Percentiles rank a stretch among this genome's conserved stretches.
Conservation (phyloP, 2,113 vertebrate genomes). For the Apistogramma diplotaenia region DNA sequence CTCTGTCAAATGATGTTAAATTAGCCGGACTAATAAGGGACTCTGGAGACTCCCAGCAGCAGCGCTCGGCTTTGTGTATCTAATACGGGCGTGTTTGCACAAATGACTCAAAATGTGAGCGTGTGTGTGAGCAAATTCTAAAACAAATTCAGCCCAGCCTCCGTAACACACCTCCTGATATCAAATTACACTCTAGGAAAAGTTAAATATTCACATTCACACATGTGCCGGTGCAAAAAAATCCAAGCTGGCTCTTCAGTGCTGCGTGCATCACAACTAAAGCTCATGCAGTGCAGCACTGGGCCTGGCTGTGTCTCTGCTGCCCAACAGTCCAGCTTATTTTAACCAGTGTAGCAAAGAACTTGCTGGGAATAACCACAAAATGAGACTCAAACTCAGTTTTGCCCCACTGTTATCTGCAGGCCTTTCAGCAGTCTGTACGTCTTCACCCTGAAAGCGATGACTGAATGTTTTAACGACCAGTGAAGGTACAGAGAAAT, state of each 20-base stretch:
- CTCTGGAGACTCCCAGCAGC: slow-evolving; percentile 46
- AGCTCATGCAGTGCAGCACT: not conserved
- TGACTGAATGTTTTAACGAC: slow-evolving; percentile 10
- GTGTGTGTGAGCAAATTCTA: not conserved
- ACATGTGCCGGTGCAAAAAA: not conserved
- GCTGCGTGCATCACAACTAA: slow-evolving; percentile 6
- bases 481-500: not conserved
- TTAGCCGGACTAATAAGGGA: slow-evolving; percentile 60
- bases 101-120: not conserved
- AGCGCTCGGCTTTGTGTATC: slow-evolving; percentile 24
- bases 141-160: not conserved
- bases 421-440: not conserved
- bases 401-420: not conserved
- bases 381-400: not conserved
- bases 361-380: not conserved
- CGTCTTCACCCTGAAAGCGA: not conserved
- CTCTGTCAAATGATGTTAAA: slow-evolving; percentile 67
- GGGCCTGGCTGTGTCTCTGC: not conserved
- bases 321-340: not conserved
- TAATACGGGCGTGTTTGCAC: slow-evolving; percentile 18
- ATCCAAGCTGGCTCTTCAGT: not conserved
- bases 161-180: not conserved
- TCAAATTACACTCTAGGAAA: not conserved
- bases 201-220: slow-evolving; percentile 20
- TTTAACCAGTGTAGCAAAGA: not conserved